These are phyloP conservation scores for Galerucella nymphaeae DNA, from an alignment of 2,888 invertebrate genomes.

Conservation along the genomic window DNA sequence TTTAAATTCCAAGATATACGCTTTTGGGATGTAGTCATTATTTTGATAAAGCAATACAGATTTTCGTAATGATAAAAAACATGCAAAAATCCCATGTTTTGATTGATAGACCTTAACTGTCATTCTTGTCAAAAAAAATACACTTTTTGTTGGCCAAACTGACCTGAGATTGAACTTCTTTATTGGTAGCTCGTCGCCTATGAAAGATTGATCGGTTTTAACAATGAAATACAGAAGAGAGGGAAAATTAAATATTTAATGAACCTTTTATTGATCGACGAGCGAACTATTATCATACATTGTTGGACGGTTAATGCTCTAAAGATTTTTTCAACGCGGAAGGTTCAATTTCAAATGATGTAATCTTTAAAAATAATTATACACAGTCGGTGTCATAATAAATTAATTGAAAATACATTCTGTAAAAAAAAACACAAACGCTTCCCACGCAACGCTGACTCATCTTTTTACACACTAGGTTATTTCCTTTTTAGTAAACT, in stretches of 20 bases:
- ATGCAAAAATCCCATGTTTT: too few relatives aligned
- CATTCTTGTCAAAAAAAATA: too few relatives aligned
- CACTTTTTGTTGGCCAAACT: too few relatives aligned
- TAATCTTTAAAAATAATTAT: slow-evolving; percentile 15
- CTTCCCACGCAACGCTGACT: slow-evolving; percentile 25
- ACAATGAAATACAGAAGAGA: neutral
- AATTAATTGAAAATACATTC: slow-evolving; percentile 27
- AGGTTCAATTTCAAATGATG: slow-evolving; percentile 18
- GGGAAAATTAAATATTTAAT: neutral
- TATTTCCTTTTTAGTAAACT: slow-evolving; percentile 32
- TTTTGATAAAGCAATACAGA: too few relatives aligned
- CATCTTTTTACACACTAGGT: slow-evolving; percentile 27
- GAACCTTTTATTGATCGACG: neutral
- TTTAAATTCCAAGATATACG: too few relatives aligned
- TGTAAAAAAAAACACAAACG: slow-evolving; percentile 19
- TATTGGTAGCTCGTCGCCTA: too few relatives aligned
- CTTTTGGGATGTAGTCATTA: too few relatives aligned
- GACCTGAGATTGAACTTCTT: too few relatives aligned
- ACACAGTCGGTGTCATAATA: slow-evolving; percentile 12
- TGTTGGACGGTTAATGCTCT: neutral
- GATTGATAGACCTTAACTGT: too few relatives aligned
- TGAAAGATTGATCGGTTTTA: neutral
- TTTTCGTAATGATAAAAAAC: too few relatives aligned
- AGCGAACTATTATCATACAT: neutral
- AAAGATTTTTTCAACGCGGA: neutral